Evolutionary conservation across 1,140 invertebrate genomes (phyloP).

Genomic region (Holotrichia oblita): DNA sequence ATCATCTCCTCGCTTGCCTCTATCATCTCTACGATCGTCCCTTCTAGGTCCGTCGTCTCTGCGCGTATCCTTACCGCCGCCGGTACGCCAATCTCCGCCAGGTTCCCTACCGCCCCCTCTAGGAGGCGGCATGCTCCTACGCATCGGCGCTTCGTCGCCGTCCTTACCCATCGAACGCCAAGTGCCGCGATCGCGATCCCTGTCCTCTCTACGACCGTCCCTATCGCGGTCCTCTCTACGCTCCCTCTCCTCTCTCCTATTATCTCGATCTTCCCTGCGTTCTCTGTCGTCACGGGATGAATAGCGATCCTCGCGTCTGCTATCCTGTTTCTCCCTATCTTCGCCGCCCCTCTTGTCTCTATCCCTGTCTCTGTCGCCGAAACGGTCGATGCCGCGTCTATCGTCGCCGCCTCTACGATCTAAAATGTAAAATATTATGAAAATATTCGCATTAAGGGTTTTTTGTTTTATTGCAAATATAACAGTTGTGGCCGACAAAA

Average conservation of each 20-base stretch:
- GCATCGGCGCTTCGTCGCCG: conserved; percentile 32
- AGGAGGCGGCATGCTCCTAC: conserved; percentile 38
- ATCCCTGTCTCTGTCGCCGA: conserved; percentile 39
- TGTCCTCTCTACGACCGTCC: conserved; percentile 38
- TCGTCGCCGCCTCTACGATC: not conserved
- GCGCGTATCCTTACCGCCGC: conserved; percentile 38
- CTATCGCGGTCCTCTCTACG: conserved; percentile 42
- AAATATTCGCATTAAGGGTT: no score
- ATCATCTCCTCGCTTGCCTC: no score
- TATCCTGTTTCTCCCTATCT: no score
- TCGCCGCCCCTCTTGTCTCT: conserved; percentile 18
- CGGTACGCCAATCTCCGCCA: conserved; percentile 42
- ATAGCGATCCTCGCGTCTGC: conserved; percentile 39
- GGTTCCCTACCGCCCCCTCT: not conserved
- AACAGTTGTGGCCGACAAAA: no score
- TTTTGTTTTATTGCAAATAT: no score
- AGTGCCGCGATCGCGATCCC: not conserved
- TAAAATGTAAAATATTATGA: no score
- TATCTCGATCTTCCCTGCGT: conserved; percentile 39
- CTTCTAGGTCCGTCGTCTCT: conserved; percentile 39
- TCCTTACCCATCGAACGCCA: conserved; percentile 16
- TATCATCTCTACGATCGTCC: conserved; percentile 45
- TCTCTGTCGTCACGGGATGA: conserved; percentile 42
- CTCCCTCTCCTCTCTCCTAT: conserved; percentile 36
- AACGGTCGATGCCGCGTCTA: conserved; percentile 29